Percentiles rank a stretch among this genome's conserved stretches.
Conservation (phyloP, 2,888 invertebrate genomes). For the Coremacera marginata region DNA sequence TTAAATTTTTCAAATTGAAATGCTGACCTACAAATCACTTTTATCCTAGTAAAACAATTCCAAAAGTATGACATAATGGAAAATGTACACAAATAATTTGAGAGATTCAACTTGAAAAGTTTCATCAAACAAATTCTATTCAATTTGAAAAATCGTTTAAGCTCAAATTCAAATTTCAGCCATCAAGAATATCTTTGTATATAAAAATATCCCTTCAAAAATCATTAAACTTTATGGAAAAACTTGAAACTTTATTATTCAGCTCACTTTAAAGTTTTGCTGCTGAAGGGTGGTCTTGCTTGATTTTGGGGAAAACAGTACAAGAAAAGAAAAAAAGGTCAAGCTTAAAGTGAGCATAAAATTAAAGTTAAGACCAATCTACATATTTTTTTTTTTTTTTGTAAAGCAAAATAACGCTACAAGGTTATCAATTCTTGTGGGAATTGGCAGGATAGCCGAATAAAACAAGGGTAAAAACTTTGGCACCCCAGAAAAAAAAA, state of each 20-base stretch:
- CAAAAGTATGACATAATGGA: too few species aligned
- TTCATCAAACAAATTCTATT: too few species aligned
- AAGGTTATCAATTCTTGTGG: not conserved
- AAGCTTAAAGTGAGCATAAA: slow-evolving; percentile 46
- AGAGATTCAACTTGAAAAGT: not conserved
- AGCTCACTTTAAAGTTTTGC: too few species aligned
- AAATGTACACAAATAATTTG: not conserved
- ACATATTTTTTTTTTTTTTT: slow-evolving; percentile 41
- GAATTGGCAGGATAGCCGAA: not conserved
- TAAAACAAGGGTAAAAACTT: slow-evolving; percentile 30
- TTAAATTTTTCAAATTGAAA: too few species aligned
- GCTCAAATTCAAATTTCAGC: not conserved
- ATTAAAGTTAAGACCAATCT: slow-evolving; percentile 43
- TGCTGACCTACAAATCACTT: too few species aligned
- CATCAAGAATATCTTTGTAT: not conserved
- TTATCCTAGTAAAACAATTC: too few species aligned
- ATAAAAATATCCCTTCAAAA: not conserved
- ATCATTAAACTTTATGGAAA: slow-evolving; percentile 19
- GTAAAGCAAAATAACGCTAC: not conserved
- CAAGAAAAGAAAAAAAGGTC: slow-evolving; percentile 36
- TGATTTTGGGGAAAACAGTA: not conserved
- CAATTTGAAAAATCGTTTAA: not conserved
- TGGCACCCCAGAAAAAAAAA: not conserved
- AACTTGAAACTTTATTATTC: slow-evolving; percentile 1
- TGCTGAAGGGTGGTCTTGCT: not conserved